These are phyloP conservation scores for Habropoda laboriosa DNA, from an alignment of 1,140 invertebrate genomes.

Conservation along the genomic window DNA sequence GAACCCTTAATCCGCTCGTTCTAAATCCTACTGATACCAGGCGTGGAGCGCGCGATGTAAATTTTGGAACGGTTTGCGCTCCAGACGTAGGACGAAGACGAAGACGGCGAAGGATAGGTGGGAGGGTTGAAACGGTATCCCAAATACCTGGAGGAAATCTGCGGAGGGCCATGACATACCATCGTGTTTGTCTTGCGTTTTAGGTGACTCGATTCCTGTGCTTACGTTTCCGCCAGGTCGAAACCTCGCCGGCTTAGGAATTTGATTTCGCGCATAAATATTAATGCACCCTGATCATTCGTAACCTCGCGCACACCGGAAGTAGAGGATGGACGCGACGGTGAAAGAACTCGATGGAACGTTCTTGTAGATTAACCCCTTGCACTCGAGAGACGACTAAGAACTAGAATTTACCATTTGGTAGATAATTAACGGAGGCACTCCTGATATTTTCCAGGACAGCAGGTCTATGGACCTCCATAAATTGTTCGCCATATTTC, in stretches of 20 bases:
- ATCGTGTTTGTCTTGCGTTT: conserved; percentile 76
- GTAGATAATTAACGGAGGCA: too few relatives aligned
- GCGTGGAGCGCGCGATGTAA: conserved; percentile 67
- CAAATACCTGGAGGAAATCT: conserved; percentile 72
- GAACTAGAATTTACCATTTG: too few relatives aligned
- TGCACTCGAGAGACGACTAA: too few relatives aligned
- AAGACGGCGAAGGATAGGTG: conserved; percentile 31
- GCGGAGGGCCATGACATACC: conserved; percentile 66
- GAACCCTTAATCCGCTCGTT: conserved; percentile 60
- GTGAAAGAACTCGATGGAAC: not conserved
- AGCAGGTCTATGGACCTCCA: too few relatives aligned
- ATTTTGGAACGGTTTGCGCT: conserved; percentile 59
- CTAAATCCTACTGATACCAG: conserved; percentile 64
- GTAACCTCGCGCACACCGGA: not conserved
- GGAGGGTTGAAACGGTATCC: conserved; percentile 37
- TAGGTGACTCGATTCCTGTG: conserved; percentile 66
- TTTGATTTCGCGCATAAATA: conserved; percentile 78
- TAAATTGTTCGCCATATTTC: too few relatives aligned
- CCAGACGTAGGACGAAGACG: conserved; percentile 41
- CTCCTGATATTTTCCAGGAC: too few relatives aligned
- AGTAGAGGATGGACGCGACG: not conserved
- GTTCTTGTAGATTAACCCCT: too few relatives aligned
- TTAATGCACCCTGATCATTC: conserved; percentile 68
- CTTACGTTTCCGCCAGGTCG: conserved; percentile 71
- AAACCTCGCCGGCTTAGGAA: conserved; percentile 64